These are phyloP conservation scores for Sarcophaga carnaria DNA, from an alignment of 2,888 invertebrate species.

Conservation along the genomic window DNA sequence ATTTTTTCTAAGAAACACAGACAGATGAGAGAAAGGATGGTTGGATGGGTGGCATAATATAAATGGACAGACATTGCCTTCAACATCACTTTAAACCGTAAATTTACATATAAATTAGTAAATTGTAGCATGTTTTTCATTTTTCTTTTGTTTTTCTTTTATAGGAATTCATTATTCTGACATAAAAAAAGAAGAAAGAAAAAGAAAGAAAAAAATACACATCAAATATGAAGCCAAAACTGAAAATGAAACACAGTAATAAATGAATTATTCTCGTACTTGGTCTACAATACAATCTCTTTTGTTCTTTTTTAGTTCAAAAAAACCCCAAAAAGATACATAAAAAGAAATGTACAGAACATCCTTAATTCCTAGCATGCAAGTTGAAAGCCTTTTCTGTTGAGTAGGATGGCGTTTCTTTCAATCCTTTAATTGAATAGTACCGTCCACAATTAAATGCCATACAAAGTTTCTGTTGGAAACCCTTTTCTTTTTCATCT, in stretches of 20 bases:
- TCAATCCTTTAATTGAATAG: conserved; percentile 31
- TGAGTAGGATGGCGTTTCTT: neutral
- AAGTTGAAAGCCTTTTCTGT: neutral
- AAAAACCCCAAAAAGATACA: too few species aligned
- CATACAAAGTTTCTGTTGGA: conserved; percentile 45
- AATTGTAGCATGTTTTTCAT: conserved; percentile 22
- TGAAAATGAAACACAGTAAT: neutral
- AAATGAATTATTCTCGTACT: neutral
- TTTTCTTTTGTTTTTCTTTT: neutral
- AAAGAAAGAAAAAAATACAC: conserved; percentile 6
- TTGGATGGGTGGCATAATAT: neutral
- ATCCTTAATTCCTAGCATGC: conserved; percentile 20
- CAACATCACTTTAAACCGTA: conserved; percentile 49
- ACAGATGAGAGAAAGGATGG: neutral
- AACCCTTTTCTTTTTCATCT: conserved; percentile 8
- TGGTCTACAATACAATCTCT: too few species aligned
- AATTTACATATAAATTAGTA: conserved; percentile 68
- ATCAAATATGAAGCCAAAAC: conserved; percentile 47
- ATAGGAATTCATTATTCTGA: conserved; percentile 1
- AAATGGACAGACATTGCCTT: conserved; percentile 18
- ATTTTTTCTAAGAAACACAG: conserved; percentile 18
- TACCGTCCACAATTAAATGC: conserved; percentile 48
- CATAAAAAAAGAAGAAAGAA: conserved; percentile 5
- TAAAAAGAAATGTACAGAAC: neutral
- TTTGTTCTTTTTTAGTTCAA: too few species aligned